Evolutionary conservation across 35 echinoderm and acorn worm genomes (phyloP), one percentile per base, ranked within the genome.

Genomic region (Amphiura filiformis): DNA sequence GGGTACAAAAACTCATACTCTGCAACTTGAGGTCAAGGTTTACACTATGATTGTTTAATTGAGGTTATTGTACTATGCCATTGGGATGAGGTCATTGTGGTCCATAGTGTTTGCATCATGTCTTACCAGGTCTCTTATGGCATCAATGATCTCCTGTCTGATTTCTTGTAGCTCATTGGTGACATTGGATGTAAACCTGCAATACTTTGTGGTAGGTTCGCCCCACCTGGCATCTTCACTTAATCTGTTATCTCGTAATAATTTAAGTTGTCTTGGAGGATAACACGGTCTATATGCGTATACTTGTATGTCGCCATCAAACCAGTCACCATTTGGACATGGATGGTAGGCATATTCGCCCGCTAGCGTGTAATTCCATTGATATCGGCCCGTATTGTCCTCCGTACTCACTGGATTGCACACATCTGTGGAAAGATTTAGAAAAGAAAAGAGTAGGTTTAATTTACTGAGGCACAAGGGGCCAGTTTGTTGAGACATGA

Each of bases 301-400:
- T 13, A 80, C 41, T 39, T 30, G 41, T 70, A 35, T 81, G 61
- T 81, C 77, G 57, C 76, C 77, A 39, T 64, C 49, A 44, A 86
- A 31, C 90, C 94, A 92, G 0, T 77, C 90, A 20, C 94, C 91
- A 75, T 96, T 93, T 3, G 94, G 94, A 87, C 94, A 96, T 0
- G 83, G 78, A 1, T 89, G 31, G 39, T 39, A 78, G 5, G 90
- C 94, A 44, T 96, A 96, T 13, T 91, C 78, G 22, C 94, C 94
- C 13, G 94, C 94, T 41, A 41, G 22, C 26, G 94, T 96, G 78
- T 88, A 83, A 38, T 89, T 57, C 94, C 94, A 96, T 39, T 75
- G 38, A 44, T 90, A 90, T 37, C 70, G 36, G 26, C 94, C 94
- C 41, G 89, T 96, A 34, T 89, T 85, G 84, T 93, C 94, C 1